These are phyloP conservation scores for Tridacna gigas DNA, from an alignment of 2,888 invertebrate species.

Conservation along the genomic window DNA sequence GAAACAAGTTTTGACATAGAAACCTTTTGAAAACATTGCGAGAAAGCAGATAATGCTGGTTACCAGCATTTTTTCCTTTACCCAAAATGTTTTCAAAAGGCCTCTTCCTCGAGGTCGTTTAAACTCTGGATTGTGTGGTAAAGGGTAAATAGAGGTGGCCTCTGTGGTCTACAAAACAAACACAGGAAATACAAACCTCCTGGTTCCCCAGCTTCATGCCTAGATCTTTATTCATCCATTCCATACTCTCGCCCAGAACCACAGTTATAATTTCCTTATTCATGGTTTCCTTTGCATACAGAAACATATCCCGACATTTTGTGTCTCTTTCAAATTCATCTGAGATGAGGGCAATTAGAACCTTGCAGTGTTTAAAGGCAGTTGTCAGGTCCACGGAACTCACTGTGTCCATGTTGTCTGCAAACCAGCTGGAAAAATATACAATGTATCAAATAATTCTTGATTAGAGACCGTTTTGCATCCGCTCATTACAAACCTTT, in stretches of 20 bases:
- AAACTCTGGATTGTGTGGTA: no score
- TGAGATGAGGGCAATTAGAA: constrained; percentile 78
- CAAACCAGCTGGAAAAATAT: constrained; percentile 77
- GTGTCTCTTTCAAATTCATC: constrained; percentile 80
- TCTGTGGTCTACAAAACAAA: no score
- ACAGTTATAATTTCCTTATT: constrained; percentile 76
- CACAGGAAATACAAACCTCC: constrained; percentile 48
- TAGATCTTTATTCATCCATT: constrained; percentile 78
- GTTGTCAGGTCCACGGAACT: constrained; percentile 74
- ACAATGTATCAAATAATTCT: no score
- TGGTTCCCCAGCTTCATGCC: constrained; percentile 79
- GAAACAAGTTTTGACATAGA: background rate
- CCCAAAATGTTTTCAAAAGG: background rate
- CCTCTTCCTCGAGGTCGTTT: no score
- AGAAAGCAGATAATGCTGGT: background rate
- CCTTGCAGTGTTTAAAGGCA: constrained; percentile 80
- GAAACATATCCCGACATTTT: constrained; percentile 75
- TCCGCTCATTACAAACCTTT: no score
- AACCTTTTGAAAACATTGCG: background rate
- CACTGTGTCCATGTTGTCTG: constrained; percentile 69
- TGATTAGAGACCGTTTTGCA: no score
- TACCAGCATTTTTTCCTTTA: background rate
- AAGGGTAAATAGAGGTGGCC: no score
- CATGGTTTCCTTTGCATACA: constrained; percentile 78
- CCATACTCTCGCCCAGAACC: constrained; percentile 73